Evolutionary conservation across 1,140 invertebrate genomes (phyloP).

Genomic region (Aporrectodea caliginosa): DNA sequence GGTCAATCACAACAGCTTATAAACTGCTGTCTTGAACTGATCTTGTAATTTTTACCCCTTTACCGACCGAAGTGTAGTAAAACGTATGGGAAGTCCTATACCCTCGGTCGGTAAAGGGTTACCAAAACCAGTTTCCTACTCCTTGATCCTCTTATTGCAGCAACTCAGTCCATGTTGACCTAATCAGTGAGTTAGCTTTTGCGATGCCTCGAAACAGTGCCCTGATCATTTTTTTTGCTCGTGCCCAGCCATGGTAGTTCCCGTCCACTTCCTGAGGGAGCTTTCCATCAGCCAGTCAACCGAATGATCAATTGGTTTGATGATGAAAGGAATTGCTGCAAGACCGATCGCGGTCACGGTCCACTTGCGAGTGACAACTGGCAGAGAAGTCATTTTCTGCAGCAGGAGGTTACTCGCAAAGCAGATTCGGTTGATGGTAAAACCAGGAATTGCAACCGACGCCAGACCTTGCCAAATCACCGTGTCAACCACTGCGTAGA

Average conservation of each 20-base stretch:
- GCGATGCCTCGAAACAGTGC: slow-evolving; percentile 92
- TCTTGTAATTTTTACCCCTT: too few relatives aligned
- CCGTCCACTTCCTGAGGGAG: slow-evolving; percentile 61
- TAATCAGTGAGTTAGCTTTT: too few relatives aligned
- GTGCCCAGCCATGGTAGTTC: slow-evolving; percentile 91
- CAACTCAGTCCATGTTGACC: too few relatives aligned
- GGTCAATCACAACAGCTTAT: too few relatives aligned
- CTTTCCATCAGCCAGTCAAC: slow-evolving; percentile 77
- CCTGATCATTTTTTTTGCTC: slow-evolving; percentile 87
- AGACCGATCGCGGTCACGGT: slow-evolving; percentile 76
- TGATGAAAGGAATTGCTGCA: slow-evolving; percentile 81
- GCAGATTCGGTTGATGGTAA: slow-evolving; percentile 85
- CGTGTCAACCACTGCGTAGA: slow-evolving; percentile 70
- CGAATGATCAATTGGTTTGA: slow-evolving; percentile 79
- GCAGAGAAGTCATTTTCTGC: slow-evolving; percentile 56
- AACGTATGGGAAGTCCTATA: too few relatives aligned
- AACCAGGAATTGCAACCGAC: slow-evolving; percentile 84
- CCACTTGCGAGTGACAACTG: slow-evolving; percentile 61
- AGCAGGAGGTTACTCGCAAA: slow-evolving; percentile 61
- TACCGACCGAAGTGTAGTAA: too few relatives aligned
- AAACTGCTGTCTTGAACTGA: too few relatives aligned
- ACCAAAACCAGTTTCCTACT: too few relatives aligned
- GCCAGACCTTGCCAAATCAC: slow-evolving; percentile 89
- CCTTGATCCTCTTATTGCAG: too few relatives aligned
- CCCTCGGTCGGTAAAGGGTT: too few relatives aligned